Percentiles rank a stretch among this genome's conserved stretches.
Conservation (phyloP, 2,888 invertebrate genomes). For the Ligdia adustata region DNA sequence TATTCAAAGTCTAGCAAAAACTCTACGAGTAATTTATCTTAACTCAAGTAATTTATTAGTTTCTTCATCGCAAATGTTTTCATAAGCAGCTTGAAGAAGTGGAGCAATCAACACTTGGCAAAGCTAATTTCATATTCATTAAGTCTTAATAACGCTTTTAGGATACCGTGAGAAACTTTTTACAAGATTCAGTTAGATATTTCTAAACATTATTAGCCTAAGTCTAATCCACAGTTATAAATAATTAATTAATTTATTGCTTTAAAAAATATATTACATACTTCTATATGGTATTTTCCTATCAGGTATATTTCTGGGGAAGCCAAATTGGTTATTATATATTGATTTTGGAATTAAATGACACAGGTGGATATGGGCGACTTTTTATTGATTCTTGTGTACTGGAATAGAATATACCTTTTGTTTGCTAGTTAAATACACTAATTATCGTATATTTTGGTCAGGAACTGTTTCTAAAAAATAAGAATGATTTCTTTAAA, state of each 20-base stretch:
- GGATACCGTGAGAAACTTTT: background rate
- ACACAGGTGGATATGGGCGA: too few species aligned
- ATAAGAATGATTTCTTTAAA: too few species aligned
- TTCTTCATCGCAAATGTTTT: conserved; percentile 1
- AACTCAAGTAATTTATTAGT: conserved; percentile 3
- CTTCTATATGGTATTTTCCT: background rate
- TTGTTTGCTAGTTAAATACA: too few species aligned
- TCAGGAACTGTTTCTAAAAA: too few species aligned
- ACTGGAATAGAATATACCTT: too few species aligned
- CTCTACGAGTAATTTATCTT: background rate
- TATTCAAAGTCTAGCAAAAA: background rate
- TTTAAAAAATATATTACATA: too few species aligned
- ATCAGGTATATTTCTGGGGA: too few species aligned
- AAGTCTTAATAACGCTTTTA: conserved; percentile 3
- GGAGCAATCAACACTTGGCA: conserved; percentile 4
- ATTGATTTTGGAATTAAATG: background rate
- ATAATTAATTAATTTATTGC: background rate
- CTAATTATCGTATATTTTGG: too few species aligned
- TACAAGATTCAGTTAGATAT: background rate
- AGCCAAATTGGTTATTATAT: background rate
- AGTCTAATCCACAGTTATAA: background rate
- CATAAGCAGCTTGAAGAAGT: conserved; percentile 8
- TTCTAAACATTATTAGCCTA: background rate
- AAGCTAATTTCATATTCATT: conserved; percentile 10
- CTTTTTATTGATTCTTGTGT: too few species aligned